Evolutionary conservation across 1,140 invertebrate species (phyloP), one percentile per base, ranked within the genome.

Genomic region (Rhyacophila brunnea): DNA sequence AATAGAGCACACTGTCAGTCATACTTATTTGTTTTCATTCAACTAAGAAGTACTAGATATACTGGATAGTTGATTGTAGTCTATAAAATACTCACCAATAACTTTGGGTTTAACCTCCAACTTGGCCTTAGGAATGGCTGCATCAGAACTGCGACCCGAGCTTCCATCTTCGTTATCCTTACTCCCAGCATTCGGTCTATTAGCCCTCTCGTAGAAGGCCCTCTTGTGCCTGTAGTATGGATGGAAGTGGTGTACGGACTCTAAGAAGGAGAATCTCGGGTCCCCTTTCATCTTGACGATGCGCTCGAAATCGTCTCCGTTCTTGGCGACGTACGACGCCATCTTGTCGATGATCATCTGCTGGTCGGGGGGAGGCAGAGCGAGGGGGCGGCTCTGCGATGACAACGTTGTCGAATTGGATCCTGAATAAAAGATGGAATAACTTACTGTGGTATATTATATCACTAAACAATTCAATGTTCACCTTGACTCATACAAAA

Each of bases 321-420:
- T 98, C 68, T 95, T 95, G 0, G 90, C 88, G 0, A 98, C 95
- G 71, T 98, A 98, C 54, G 87, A 87, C 1, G 95, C 94, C 87
- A 98, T 96, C 78, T 96, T 96, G 71, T 97, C 93, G 46, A 98
- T 93, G 6, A 98, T 90, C 36, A 90, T 82, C 69, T 91, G 87
- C 5, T 93, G 77, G 53, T 93, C 91, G 7, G 87, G 85, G 0
- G 92, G 87, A 13, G 91, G 90, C 6, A 84, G 75, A 14, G 82
- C 77, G 20, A 86, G 81, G 0, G 75, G 74, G 0, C 79, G 75
- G 28, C n/a, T 52, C 13, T 49, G 20, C 2, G 34, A 49, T 74
- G 70, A 13, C 69, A 15, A 9, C 23, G 23, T 28, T n/a, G 14
- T 15, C 6, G 18, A 17, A 6, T 10, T 9, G 11, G 13, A 23